phyloP scores from a whole-genome alignment of 2,797 vertebrate genomes.

The Leptatherina wallacei region DNA sequence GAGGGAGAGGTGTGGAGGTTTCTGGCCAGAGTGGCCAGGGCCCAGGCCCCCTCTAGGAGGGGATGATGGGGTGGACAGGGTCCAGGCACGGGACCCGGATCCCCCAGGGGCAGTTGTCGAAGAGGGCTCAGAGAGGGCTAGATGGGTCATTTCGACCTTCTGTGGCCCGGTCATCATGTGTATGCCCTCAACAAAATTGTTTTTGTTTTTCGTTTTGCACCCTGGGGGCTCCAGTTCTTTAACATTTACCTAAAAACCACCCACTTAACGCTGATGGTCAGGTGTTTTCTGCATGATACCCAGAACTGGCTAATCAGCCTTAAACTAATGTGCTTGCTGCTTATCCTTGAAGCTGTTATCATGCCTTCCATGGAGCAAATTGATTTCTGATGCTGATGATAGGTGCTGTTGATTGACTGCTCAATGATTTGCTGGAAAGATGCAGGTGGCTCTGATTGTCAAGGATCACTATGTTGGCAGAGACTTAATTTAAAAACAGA shows the following conservation, averaged over 20 bases:
- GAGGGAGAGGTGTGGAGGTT: too few species aligned
- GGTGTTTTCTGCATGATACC: constrained; percentile 23
- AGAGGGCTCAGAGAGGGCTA: too few species aligned
- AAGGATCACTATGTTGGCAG: constrained; percentile 23
- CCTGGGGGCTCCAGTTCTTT: too few species aligned
- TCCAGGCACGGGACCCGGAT: too few species aligned
- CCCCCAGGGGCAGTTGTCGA: too few species aligned
- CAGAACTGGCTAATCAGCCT: constrained; percentile 54
- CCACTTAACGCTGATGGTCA: neutral
- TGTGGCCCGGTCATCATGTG: too few species aligned
- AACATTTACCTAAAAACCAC: constrained; percentile 24
- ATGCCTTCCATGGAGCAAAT: constrained; percentile 48
- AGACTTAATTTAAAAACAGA: constrained; percentile 37
- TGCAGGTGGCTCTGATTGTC: constrained; percentile 48
- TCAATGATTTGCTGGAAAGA: constrained; percentile 56
- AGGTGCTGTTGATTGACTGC: constrained; percentile 52
- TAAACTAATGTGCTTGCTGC: constrained; percentile 47
- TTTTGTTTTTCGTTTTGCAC: too few species aligned
- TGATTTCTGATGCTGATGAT: constrained; percentile 53
- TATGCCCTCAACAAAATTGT: too few species aligned
- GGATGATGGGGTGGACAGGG: too few species aligned
- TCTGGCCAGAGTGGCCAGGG: too few species aligned
- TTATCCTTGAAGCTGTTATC: constrained; percentile 32
- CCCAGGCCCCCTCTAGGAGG: too few species aligned
- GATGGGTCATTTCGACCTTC: too few species aligned